Evolutionary conservation across 2,797 vertebrate genomes (phyloP).

Genomic region (Falco cherrug): DNA sequence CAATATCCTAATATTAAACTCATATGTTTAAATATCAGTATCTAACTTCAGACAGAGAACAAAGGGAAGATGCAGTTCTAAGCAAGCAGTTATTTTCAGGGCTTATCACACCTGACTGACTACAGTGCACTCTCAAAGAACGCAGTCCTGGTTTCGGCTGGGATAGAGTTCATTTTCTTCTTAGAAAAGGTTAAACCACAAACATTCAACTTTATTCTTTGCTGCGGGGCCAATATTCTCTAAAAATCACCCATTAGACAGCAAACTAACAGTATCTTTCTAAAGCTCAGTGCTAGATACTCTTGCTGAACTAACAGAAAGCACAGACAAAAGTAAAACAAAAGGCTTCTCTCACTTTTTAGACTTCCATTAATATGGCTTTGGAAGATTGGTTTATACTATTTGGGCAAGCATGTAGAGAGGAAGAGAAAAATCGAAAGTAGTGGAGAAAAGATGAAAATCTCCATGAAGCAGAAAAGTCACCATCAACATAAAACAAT

Average conservation of each 20-base stretch:
- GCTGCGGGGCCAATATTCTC: neutral
- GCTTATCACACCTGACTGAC: neutral
- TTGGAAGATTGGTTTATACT: neutral
- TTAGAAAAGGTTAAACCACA: too few species aligned
- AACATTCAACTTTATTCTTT: neutral
- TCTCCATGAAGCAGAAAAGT: neutral
- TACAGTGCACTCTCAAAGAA: neutral
- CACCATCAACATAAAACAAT: neutral
- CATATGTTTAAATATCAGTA: neutral
- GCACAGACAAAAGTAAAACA: neutral
- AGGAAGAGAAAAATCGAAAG: neutral
- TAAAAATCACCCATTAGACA: neutral
- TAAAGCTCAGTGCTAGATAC: neutral
- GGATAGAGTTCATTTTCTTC: too few species aligned
- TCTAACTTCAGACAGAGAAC: neutral
- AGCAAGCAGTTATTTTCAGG: neutral
- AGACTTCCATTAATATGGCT: neutral
- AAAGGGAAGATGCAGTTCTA: neutral
- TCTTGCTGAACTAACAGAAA: neutral
- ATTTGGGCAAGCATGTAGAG: neutral
- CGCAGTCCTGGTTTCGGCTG: too few species aligned
- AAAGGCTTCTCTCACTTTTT: neutral
- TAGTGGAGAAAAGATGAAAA: neutral
- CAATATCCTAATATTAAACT: neutral
- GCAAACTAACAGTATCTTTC: neutral